Base-by-base conservation (phyloP, 2,888 invertebrate species). In the Nomada ferruginata region DNA sequence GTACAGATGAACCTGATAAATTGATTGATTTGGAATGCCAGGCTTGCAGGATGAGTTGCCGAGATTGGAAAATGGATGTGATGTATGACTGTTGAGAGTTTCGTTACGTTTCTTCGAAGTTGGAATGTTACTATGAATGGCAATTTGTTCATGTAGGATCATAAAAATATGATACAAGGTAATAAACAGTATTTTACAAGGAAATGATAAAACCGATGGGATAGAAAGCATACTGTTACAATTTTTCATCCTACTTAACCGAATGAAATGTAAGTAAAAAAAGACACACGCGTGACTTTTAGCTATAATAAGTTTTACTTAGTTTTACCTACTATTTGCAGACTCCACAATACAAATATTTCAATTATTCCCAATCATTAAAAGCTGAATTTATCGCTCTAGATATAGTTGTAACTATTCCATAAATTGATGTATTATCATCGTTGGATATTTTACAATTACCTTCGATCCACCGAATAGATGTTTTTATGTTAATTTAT, bases 391-490 rank as follows among this genome's bases (percentile, higher is more conserved):
- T 18, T 50, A 42, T 26, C 20, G 9, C 26, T 15, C 15, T 59
- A 57, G 26, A 50, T 69, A 53, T 36, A 18, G 29, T 18, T 18
- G 18, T 23, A 3, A 23, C 15, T 29, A 20, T 26, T n/a, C 26
- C 53, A 26, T 15, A 61, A 50, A 57, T 23, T n/a, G 36, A 36
- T 68, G 2, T 63, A 20, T 23, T 50, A 18, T 13, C 23, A 23
- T 20, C 29, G 50, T 44, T 73, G 29, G 52, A 36, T 15, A 63
- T 44, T 18, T 9, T 23, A 52, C 57, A 47, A 23, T 80, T 50
- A 59, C 50, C 60, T 64, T 36, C 26, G 76, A 72, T 76, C 70
- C 76, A 68, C 47, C 44, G 81, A 52, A 71, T 71, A 80, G 23
- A 23, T 23, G 23, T 23, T 23, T 23, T 23, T 23, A 23, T 23